Percentiles rank a stretch among this genome's conserved stretches.
Evolutionary conservation across 2,797 vertebrate species (phyloP).

Genomic region (Clarias platycephalus): DNA sequence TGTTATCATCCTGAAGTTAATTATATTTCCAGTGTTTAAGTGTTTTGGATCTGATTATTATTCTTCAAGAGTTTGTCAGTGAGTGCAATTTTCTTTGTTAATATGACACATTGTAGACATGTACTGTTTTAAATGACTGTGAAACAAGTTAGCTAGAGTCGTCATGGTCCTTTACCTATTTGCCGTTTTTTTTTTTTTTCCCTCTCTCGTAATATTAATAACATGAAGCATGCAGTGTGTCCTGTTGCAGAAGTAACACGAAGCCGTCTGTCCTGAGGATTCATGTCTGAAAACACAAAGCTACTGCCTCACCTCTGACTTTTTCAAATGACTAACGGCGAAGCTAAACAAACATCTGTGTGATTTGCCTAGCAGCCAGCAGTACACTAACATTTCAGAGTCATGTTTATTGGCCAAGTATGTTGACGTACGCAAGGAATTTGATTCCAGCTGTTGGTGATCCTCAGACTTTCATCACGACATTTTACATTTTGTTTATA

Average conservation of each 20-base stretch:
- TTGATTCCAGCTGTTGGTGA: too few species aligned
- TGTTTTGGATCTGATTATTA: not conserved
- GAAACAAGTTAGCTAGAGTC: not conserved
- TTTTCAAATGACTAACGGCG: not conserved
- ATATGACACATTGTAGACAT: not conserved
- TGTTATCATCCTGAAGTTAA: not conserved
- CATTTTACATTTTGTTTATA: too few species aligned
- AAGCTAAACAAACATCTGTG: not conserved
- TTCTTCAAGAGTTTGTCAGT: not conserved
- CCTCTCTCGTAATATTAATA: not conserved
- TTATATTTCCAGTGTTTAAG: not conserved
- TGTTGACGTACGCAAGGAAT: too few species aligned
- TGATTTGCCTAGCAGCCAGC: not conserved
- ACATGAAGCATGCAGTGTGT: not conserved
- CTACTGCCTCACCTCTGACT: not conserved
- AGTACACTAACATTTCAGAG: not conserved
- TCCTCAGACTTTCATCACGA: too few species aligned
- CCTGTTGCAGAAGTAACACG: not conserved
- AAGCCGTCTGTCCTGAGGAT: not conserved
- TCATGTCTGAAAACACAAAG: not conserved
- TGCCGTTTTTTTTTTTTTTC: not conserved
- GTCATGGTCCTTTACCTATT: not conserved
- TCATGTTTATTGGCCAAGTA: too few species aligned
- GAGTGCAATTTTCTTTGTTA: not conserved
- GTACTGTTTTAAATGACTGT: not conserved